Conservation (phyloP, 2,888 invertebrate genomes). For the Muschampia plurimacula region DNA sequence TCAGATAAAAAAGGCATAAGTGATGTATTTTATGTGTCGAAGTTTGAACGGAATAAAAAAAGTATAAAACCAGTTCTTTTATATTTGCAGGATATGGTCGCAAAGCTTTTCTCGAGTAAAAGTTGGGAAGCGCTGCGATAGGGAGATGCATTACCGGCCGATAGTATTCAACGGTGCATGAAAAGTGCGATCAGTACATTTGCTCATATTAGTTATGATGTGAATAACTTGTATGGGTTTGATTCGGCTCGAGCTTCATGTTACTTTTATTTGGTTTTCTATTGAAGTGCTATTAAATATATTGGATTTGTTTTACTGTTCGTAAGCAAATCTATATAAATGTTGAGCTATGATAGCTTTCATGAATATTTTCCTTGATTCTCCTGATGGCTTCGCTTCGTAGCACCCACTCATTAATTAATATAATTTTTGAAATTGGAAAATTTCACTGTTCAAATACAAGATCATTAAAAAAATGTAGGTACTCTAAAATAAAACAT, state of each 20-base stretch:
- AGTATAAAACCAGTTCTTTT: constrained; percentile 4
- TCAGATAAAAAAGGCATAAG: background rate
- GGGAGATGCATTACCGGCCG: constrained; percentile 63
- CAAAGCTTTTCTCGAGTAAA: constrained; percentile 7
- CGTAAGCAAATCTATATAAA: constrained; percentile 11
- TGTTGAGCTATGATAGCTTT: background rate
- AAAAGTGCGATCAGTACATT: constrained; percentile 66
- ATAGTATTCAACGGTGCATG: constrained; percentile 68
- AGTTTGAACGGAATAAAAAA: background rate
- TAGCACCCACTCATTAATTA: background rate
- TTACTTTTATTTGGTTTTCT: constrained; percentile 29
- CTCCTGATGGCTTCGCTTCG: background rate
- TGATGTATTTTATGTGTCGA: background rate
- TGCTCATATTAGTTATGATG: constrained; percentile 57
- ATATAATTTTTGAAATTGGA: background rate
- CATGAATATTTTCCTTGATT: constrained; percentile 5
- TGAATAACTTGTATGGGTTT: constrained; percentile 25
- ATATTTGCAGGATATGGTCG: constrained; percentile 8
- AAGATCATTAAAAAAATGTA: background rate
- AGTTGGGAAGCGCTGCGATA: constrained; percentile 41
- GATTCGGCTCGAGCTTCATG: constrained; percentile 22
- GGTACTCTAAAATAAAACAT: background rate
- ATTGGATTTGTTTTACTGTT: constrained; percentile 10
- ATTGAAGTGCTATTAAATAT: constrained; percentile 32
- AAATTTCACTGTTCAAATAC: background rate